These are phyloP conservation scores for Panagrolaimus sp. DNA, from an alignment of 1,140 invertebrate genomes.

Conservation along the genomic window DNA sequence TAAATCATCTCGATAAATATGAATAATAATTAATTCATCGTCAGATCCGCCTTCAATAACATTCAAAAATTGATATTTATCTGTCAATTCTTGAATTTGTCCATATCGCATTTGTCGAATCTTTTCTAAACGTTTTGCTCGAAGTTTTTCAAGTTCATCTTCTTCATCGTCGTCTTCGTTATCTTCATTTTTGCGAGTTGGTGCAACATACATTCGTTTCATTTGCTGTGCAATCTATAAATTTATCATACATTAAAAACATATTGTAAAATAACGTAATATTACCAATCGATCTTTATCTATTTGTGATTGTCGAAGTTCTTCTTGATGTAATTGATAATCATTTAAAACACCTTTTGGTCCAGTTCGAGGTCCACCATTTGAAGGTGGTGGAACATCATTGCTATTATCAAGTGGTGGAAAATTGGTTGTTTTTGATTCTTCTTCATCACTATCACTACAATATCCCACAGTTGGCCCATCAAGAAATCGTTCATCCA, in stretches of 20 bases:
- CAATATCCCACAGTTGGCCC: slow-evolving; percentile 45
- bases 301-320: background rate
- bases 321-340: slow-evolving; percentile 20
- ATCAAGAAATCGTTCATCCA: slow-evolving; percentile 44
- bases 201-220: slow-evolving; percentile 31
- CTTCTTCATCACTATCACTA: slow-evolving; percentile 38
- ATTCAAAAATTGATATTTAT: slow-evolving; percentile 30
- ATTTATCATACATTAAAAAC: background rate
- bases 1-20: slow-evolving; percentile 41
- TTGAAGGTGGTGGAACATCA: background rate
- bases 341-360: slow-evolving; percentile 43
- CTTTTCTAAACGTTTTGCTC: slow-evolving; percentile 28
- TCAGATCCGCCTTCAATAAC: slow-evolving; percentile 25
- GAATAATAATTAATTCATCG: slow-evolving; percentile 21
- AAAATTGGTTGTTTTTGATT: too few species aligned
- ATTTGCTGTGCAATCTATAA: slow-evolving; percentile 39
- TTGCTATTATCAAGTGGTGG: background rate
- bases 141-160: slow-evolving; percentile 32
- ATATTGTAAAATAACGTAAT: background rate
- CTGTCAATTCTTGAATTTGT: slow-evolving; percentile 27
- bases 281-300: background rate
- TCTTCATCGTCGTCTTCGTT: slow-evolving; percentile 32
- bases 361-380: slow-evolving; percentile 25
- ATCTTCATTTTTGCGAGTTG: slow-evolving; percentile 12
- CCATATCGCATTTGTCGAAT: slow-evolving; percentile 24